These are phyloP conservation scores for Caenorhabditis angaria DNA, from an alignment of 2,888 invertebrate genomes.

Conservation along the genomic window DNA sequence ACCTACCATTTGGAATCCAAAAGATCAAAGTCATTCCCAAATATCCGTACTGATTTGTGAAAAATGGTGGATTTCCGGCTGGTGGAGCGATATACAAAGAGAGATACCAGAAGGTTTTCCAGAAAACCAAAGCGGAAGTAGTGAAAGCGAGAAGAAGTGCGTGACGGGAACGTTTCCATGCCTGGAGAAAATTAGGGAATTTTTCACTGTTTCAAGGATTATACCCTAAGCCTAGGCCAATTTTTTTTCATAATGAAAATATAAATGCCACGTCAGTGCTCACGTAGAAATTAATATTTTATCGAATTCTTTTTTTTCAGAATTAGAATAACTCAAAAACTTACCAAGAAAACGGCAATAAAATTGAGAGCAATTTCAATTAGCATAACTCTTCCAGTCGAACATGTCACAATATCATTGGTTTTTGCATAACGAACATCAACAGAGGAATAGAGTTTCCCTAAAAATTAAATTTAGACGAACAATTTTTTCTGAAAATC, in stretches of 20 bases:
- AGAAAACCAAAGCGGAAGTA: slow-evolving; percentile 63
- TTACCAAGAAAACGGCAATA: slow-evolving; percentile 58
- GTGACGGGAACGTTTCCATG: slow-evolving; percentile 57
- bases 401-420: slow-evolving; percentile 64
- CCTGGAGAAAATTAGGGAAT: slow-evolving; percentile 34
- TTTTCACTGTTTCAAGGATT: not conserved
- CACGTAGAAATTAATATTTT: not conserved
- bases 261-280: too few relatives aligned
- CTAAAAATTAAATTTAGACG: slow-evolving; percentile 35
- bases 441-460: slow-evolving; percentile 67
- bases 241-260: not conserved
- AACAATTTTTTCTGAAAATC: slow-evolving; percentile 3
- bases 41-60: slow-evolving; percentile 35
- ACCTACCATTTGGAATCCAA: slow-evolving; percentile 48
- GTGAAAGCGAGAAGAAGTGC: slow-evolving; percentile 63
- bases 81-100: slow-evolving; percentile 60
- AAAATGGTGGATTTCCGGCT: slow-evolving; percentile 43
- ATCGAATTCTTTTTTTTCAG: not conserved
- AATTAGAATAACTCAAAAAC: not conserved
- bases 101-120: slow-evolving; percentile 68
- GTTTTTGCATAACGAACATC: slow-evolving; percentile 64
- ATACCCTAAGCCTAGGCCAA: not conserved
- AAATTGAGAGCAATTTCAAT: slow-evolving; percentile 65
- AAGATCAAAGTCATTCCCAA: slow-evolving; percentile 44
- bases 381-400: slow-evolving; percentile 67